These are phyloP conservation scores for Drosophila formosana DNA, from an alignment of 2,888 invertebrate genomes.

Conservation along the genomic window DNA sequence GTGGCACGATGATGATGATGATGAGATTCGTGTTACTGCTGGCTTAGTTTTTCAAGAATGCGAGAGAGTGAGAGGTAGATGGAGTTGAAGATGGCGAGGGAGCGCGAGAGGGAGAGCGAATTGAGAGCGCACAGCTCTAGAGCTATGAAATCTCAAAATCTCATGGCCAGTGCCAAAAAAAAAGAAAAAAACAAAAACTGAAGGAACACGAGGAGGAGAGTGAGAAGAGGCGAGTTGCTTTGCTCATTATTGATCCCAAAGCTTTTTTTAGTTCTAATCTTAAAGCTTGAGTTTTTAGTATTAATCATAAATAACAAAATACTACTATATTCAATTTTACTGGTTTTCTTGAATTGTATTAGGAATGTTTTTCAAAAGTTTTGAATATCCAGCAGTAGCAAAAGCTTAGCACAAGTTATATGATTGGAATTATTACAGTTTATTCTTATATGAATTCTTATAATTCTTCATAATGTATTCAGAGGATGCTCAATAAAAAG, in stretches of 20 bases:
- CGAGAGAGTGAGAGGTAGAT: not conserved
- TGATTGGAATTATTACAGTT: too few species aligned
- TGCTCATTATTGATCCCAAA: not conserved
- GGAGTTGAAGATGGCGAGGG: not conserved
- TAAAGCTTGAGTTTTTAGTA: too few species aligned
- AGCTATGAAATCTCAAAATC: slow-evolving; percentile 18
- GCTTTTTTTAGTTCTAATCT: too few species aligned
- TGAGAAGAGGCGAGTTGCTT: slow-evolving; percentile 14
- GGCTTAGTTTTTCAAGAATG: slow-evolving; percentile 73
- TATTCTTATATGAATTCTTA: too few species aligned
- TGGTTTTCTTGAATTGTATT: too few species aligned
- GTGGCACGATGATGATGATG: slow-evolving; percentile 1
- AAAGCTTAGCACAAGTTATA: too few species aligned
- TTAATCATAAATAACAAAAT: too few species aligned
- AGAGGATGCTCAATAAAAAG: too few species aligned
- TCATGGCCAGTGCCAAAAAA: slow-evolving; percentile 11
- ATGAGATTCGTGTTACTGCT: slow-evolving; percentile 75
- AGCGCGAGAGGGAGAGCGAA: not conserved
- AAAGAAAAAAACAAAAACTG: slow-evolving; percentile 15
- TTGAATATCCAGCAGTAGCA: too few species aligned
- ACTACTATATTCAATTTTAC: too few species aligned
- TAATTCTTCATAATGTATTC: too few species aligned
- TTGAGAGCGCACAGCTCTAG: not conserved
- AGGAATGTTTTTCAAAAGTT: too few species aligned
- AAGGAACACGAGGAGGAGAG: not conserved